Conservation (phyloP, 2,113 vertebrate species). For the Symphodus melops region DNA sequence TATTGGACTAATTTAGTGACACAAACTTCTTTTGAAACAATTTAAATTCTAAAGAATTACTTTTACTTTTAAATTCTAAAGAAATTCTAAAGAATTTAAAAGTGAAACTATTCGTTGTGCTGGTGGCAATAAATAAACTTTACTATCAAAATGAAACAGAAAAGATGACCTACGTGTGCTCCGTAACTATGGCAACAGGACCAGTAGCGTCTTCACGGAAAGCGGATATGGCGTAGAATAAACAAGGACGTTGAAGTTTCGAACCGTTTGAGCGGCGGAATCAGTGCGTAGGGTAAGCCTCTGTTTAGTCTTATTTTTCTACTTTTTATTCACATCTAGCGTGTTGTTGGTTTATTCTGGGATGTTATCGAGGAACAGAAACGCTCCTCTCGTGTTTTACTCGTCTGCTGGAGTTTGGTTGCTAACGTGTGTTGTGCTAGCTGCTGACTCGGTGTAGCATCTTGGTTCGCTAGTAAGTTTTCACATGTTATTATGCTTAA, state of each 20-base stretch:
- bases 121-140: too few species aligned
- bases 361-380: neutral
- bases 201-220: constrained; percentile 40
- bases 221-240: constrained; percentile 72
- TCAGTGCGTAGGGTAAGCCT: constrained; percentile 10
- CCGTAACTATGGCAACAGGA: constrained; percentile 60
- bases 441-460: neutral
- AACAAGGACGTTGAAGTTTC: constrained; percentile 61
- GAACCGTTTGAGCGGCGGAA: constrained; percentile 69
- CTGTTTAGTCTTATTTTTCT: neutral
- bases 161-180: too few species aligned
- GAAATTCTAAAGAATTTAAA: too few species aligned
- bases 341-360: neutral
- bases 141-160: too few species aligned
- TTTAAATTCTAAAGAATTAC: too few species aligned
- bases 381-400: neutral
- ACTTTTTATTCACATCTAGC: neutral
- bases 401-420: constrained; percentile 6
- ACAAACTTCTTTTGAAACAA: too few species aligned
- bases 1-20: too few species aligned
- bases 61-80: too few species aligned
- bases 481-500: neutral
- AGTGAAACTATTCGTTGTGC: too few species aligned
- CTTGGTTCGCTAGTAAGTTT: too few species aligned
- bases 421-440: constrained; percentile 15